Evolutionary conservation across 2,797 vertebrate genomes (phyloP), one percentile per base, ranked within the genome.

Genomic region (Acanthopagrus latus): DNA sequence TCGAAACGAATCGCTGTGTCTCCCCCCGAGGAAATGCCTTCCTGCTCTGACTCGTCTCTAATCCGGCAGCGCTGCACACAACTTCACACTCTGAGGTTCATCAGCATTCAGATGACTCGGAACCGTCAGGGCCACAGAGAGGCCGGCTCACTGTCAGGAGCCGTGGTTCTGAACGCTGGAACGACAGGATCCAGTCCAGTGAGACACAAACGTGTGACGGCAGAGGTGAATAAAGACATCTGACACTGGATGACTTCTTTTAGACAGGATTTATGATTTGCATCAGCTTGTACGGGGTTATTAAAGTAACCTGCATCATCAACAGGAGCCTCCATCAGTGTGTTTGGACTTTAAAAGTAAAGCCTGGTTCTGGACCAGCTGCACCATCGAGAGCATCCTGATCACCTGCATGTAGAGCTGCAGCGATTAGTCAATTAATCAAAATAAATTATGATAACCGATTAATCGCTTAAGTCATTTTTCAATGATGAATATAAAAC

Each of bases 1-100:
- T 82, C 13, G 52, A 60, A 63, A 51, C 78, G 5, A 86, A 84
- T 87, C 2, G 11, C 74, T 54, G 4, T 2, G 79, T 82, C 69
- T 83, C 80, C 85, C 69, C n/a, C 27, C 27, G 51, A 71, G 83
- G 83, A 87, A 67, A 78, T 16, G 62, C 58, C 71, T 76, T 64
- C 67, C 38, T n/a, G 25, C 69, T 80, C 71, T 3, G 60, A 65
- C 51, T 78, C 65, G 18, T 33, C 46, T 41, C 38, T 79, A 56
- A 71, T 86, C 66, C 84, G 44, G 44, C 82, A 59, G 64, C 64
- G 21, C 70, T 14, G 3, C 11, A 64, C 59, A 79, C 47, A 66
- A 56, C 41, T 51, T 63, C 62, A 29, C 82, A 64, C 60, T 46
- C 1, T 41, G 70, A 48, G 65, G 20, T 74, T 71, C 67, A 47